These are phyloP conservation scores for Halichoerus grypus DNA, from an alignment of 2,113 vertebrate genomes.

Conservation along the genomic window DNA sequence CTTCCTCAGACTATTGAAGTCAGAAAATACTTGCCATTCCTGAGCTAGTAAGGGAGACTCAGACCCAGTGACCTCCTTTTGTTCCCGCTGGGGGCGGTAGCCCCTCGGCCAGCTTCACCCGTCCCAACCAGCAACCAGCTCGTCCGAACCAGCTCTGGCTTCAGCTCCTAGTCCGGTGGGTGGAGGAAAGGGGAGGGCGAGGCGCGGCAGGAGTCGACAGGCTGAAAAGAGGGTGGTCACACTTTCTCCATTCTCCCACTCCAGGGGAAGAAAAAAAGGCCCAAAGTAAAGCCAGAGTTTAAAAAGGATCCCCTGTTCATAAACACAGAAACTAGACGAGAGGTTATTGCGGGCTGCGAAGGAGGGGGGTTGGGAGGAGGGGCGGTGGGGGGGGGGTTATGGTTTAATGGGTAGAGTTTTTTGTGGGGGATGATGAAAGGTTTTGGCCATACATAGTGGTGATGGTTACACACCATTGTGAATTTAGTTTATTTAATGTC, in stretches of 20 bases:
- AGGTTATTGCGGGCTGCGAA: neutral
- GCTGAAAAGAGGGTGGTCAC: neutral
- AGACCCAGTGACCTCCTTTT: slow-evolving; percentile 81
- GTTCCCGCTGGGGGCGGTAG: slow-evolving; percentile 68
- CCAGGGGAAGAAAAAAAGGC: neutral
- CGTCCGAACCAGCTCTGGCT: no score
- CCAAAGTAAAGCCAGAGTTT: neutral
- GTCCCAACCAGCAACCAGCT: no score
- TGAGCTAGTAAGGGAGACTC: slow-evolving; percentile 71
- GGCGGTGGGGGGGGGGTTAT: neutral
- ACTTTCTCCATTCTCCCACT: neutral
- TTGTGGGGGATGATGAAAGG: neutral
- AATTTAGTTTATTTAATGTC: slow-evolving; percentile 47
- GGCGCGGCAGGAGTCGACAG: neutral
- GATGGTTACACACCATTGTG: neutral
- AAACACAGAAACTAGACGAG: neutral
- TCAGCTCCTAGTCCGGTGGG: neutral
- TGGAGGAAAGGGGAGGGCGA: neutral
- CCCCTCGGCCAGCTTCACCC: slow-evolving; percentile 62
- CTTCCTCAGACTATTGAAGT: slow-evolving; percentile 72
- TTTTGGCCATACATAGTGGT: neutral
- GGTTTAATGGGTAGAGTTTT: neutral
- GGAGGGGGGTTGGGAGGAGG: neutral
- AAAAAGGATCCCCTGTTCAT: neutral
- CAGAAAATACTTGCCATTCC: slow-evolving; percentile 86